Base-by-base conservation (phyloP, 1,140 invertebrate species). In the Eurosta solidaginis region DNA sequence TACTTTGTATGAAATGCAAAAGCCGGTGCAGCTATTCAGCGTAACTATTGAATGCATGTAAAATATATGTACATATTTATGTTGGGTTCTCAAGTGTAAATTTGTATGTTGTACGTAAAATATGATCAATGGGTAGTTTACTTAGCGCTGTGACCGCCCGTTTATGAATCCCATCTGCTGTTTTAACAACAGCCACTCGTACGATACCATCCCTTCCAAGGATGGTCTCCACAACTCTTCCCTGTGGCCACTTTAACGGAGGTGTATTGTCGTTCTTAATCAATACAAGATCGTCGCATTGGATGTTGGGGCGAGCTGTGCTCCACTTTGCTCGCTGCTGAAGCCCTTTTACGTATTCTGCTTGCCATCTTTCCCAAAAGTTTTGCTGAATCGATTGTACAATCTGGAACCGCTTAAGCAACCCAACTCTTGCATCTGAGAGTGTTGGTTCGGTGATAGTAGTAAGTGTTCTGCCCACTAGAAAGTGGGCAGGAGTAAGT, bases 321-420 rank as follows among this genome's bases (percentile, higher is more conserved):
- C 63, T 74, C 87, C 87, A 88, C 77, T 88, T 89, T 0, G 33
- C 52, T n/a, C 85, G 76, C 17, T 81, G 76, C 68, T 87, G 87
- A 1, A 85, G 76, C 14, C 81, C 54, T 0, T 78, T 59, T 12
- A 85, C 50, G 54, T 84, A 86, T 12, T 86, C 84, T 1, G 20
- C 25, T 5, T 75, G 45, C 84, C 82, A 88, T 59, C 40, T 20
- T 4, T 52, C n/a, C 77, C 77, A 78, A 54, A 78, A 74, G 17
- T 52, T 47, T 50, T 77, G 36, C 22, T 77, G 33, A 25, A 68
- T 44, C 22, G 22, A 10, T 17, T 29, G 27, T 4, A 50, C n/a
- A 9, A 33, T 45, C 22, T 42, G 44, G 33, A 33, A 54, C 14
- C n/a, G 76, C 3, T 77, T 44, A 7, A 22, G 50, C 7, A 29